Percentiles rank a stretch among this genome's conserved stretches.
These are phyloP conservation scores for Leucoraja erinaceus DNA, from an alignment of 2,113 vertebrate species.

Conservation along the genomic window DNA sequence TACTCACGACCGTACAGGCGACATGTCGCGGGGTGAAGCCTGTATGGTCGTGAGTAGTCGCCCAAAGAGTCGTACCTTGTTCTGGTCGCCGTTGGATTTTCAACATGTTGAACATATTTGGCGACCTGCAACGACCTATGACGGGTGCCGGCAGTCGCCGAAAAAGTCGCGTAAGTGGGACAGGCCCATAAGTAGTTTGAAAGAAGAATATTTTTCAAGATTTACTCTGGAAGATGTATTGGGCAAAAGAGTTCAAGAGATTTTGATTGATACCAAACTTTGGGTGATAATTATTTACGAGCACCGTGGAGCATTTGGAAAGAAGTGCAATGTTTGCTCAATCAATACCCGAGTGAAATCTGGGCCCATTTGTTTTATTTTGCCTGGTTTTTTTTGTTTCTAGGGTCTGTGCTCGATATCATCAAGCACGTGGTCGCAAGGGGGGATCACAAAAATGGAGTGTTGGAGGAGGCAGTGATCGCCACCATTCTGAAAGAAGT, in stretches of 20 bases:
- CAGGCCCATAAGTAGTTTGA: no score
- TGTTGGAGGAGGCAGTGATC: conserved; percentile 81
- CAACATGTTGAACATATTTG: no score
- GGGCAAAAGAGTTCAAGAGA: neutral
- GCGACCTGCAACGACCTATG: no score
- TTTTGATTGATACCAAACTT: no score
- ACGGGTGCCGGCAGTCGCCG: no score
- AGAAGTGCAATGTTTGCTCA: neutral
- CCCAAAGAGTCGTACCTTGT: no score
- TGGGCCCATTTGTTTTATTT: neutral
- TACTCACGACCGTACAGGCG: no score
- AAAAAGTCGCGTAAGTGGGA: neutral
- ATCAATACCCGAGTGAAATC: neutral
- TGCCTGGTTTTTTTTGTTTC: neutral
- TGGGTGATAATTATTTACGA: neutral
- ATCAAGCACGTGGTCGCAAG: conserved; percentile 88
- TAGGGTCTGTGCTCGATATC: conserved; percentile 89
- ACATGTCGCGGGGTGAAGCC: no score
- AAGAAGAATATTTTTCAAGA: neutral
- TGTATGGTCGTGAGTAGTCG: no score
- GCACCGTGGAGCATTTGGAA: neutral
- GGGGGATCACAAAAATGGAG: conserved; percentile 84
- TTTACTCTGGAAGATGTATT: neutral
- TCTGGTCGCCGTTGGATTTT: no score
- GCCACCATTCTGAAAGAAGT: conserved; percentile 84